These are phyloP conservation scores for Xylophagus ater DNA, from an alignment of 2,888 invertebrate species.

Conservation along the genomic window DNA sequence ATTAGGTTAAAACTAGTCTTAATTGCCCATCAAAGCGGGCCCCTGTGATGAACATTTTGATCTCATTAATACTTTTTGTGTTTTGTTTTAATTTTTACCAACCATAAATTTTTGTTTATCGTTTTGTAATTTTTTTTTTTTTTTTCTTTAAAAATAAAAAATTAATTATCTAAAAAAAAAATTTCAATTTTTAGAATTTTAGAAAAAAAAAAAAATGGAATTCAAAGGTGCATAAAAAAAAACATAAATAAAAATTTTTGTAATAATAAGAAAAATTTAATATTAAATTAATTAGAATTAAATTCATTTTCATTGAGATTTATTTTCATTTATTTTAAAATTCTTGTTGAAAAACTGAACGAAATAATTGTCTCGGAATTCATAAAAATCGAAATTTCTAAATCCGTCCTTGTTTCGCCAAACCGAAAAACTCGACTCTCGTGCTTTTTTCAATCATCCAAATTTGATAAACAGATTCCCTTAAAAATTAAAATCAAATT, in stretches of 20 bases:
- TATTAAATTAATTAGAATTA: no score
- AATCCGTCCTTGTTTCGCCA: no score
- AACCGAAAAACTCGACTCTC: no score
- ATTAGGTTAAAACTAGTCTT: conserved; percentile 12
- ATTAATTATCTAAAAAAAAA: conserved; percentile 16
- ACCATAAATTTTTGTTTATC: background rate
- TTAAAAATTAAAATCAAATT: no score
- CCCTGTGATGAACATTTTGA: conserved; percentile 15
- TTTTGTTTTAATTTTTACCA: conserved; percentile 1
- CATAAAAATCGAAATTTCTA: no score
- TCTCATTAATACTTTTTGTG: conserved; percentile 8
- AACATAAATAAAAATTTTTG: conserved; percentile 4
- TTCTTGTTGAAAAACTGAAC: no score
- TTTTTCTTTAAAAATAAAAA: conserved; percentile 11
- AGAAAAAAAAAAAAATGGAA: conserved; percentile 13
- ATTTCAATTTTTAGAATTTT: conserved; percentile 18
- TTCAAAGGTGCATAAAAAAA: no score
- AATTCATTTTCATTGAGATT: no score
- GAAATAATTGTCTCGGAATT: no score
- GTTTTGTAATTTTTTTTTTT: background rate
- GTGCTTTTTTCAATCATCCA: no score
- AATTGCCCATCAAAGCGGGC: conserved; percentile 16
- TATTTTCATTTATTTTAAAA: no score
- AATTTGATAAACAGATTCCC: no score
- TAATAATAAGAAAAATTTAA: conserved; percentile 5